Evolutionary conservation across 37 sponge, comb jelly and placozoan genomes (phyloP).

Genomic region (Ephydatia muelleri): DNA sequence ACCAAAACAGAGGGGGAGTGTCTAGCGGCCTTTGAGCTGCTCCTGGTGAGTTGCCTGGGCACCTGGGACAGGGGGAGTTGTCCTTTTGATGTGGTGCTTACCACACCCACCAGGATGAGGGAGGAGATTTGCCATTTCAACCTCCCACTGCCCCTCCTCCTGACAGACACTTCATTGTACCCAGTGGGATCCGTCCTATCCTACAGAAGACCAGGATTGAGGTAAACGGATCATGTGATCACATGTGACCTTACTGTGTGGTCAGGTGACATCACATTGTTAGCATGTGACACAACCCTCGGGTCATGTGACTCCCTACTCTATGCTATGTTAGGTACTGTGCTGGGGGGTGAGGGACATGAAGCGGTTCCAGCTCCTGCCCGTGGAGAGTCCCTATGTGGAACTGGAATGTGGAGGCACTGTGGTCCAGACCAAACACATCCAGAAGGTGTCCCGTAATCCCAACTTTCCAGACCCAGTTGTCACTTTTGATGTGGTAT

Average conservation of each 20-base stretch:
- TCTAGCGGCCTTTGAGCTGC: slow-evolving; percentile 92
- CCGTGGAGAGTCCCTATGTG: slow-evolving; percentile 85
- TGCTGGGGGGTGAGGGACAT: slow-evolving; percentile 99
- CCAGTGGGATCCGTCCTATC: slow-evolving; percentile 91
- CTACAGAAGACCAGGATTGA: slow-evolving; percentile 92
- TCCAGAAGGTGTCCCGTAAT: slow-evolving; percentile 80
- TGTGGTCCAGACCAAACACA: slow-evolving; percentile 67
- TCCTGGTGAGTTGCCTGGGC: slow-evolving; percentile 32
- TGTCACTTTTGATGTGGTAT: slow-evolving; percentile 83
- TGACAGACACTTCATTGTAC: slow-evolving; percentile 79
- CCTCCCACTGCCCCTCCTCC: slow-evolving; percentile 70
- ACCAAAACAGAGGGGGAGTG: slow-evolving; percentile 81
- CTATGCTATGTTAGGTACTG: slow-evolving; percentile 62
- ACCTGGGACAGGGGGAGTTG: neutral
- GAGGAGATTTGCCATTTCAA: slow-evolving; percentile 79
- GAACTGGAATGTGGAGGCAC: slow-evolving; percentile 93
- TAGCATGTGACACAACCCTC: neutral
- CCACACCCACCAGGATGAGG: slow-evolving; percentile 68
- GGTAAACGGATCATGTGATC: slow-evolving; percentile 32
- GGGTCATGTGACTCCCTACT: neutral
- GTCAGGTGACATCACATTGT: neutral
- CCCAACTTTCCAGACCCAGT: slow-evolving; percentile 95
- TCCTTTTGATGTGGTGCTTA: neutral
- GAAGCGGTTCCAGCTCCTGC: slow-evolving; percentile 92
- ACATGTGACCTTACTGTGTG: neutral